Evolutionary conservation across 2,888 invertebrate species (phyloP), one percentile per base, ranked within the genome.

Genomic region (Caradrina clavipalpis): DNA sequence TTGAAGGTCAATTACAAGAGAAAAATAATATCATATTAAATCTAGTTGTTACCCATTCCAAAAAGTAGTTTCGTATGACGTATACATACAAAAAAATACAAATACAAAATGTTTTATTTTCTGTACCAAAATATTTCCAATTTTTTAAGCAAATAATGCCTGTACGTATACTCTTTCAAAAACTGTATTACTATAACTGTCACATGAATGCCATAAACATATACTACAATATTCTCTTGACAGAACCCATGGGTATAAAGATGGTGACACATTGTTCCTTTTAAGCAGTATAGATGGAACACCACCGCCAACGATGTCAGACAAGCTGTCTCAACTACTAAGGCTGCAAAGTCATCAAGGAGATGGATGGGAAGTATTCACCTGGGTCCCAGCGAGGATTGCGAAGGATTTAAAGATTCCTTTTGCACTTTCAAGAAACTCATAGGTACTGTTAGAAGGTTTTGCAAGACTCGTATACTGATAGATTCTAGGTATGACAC

Each of bases 361-460:
- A 73, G 57, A 65, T 65, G 26, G 57, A 72, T 73, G 42, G 19
- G n/a, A n/a, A 13, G 10, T 10, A 11, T 19, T 15, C 47, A 72
- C 47, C 53, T 73, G 57, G n/a, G 51, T 39, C 17, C 45, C 61
- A 7, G 11, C 49, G n/a, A 21, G 42, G 8, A 19, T 11, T 56
- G 22, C 13, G 3, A 31, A 42, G 31, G 15, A 50, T 50, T 11
- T 51, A 8, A 35, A 31, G 8, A 22, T 68, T 45, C 1, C 13
- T 50, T 50, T 42, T 0, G 10, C 31, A 47, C 3, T 39, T 11
- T 8, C 0, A 51, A 19, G 8, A 62, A 19, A 62, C 21, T 19
- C 7, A 21, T 8, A n/a, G n/a, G n/a, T n/a, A 11, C n/a, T n/a
- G 11, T 35, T 21, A 58, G n/a, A 26, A 47, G 13, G 10, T 7